Evolutionary conservation across 2,797 vertebrate species (phyloP).

Genomic region (Phyllotis vaccarum): DNA sequence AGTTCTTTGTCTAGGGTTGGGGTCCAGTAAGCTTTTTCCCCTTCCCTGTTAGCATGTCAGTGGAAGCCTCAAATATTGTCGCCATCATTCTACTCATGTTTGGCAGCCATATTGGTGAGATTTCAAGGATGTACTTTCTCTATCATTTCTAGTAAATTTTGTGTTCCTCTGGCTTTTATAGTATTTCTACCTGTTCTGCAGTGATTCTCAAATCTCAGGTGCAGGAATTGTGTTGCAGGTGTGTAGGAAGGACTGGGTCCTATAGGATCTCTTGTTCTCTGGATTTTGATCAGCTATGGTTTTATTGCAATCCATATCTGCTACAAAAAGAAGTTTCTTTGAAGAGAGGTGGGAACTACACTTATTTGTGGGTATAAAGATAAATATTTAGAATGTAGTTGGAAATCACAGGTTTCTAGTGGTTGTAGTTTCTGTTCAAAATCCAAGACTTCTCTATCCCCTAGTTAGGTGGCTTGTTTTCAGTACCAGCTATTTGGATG

Average conservation of each 20-base stretch:
- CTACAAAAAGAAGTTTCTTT: not conserved
- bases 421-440: not conserved
- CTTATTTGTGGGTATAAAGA: not conserved
- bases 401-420: not conserved
- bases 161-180: not conserved
- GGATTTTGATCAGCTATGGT: not conserved
- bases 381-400: not conserved
- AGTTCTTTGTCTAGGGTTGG: not conserved
- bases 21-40: too few species aligned
- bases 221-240: not conserved
- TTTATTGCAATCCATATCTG: not conserved
- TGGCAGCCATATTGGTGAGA: not conserved
- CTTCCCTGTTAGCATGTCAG: not conserved
- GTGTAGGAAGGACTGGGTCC: not conserved
- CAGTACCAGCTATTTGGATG: not conserved
- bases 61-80: not conserved
- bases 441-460: not conserved
- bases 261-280: not conserved
- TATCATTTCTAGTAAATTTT: not conserved
- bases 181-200: not conserved
- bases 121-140: not conserved
- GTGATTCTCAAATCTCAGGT: not conserved
- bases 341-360: not conserved
- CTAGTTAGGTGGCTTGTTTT: not conserved
- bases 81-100: not conserved